phyloP scores from a whole-genome alignment of 35 echinoderm and acorn worm species.

The Stichopus chloronotus region DNA sequence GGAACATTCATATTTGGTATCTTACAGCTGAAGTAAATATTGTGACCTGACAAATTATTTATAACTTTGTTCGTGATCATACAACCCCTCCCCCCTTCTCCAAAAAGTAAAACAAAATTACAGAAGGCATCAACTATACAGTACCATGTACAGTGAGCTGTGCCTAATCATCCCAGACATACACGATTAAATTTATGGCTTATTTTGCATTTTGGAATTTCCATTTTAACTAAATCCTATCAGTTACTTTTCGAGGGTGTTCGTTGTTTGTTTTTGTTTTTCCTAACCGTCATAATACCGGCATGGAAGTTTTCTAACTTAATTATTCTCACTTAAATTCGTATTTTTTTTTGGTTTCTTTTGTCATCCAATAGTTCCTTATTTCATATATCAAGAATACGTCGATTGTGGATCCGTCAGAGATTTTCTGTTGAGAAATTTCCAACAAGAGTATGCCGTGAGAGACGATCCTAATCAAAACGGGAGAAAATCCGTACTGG shows the following conservation, averaged over 20 bases:
- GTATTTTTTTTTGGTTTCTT: neutral
- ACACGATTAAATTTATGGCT: no score
- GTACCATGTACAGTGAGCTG: neutral
- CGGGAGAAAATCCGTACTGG: neutral
- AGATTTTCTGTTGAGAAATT: constrained; percentile 19
- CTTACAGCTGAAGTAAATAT: neutral
- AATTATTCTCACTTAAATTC: no score
- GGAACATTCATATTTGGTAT: neutral
- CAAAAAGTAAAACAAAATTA: no score
- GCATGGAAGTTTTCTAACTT: no score
- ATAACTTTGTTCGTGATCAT: no score
- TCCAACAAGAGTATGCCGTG: neutral
- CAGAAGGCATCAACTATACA: no score
- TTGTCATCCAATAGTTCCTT: neutral
- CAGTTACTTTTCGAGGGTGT: no score
- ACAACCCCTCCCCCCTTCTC: neutral
- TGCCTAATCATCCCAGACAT: no score
- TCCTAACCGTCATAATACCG: neutral
- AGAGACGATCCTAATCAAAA: neutral
- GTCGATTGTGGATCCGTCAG: constrained; percentile 17
- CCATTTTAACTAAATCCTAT: neutral
- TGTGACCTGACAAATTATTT: no score
- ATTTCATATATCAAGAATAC: constrained; percentile 47
- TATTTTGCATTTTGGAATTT: no score
- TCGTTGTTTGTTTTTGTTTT: neutral